Evolutionary conservation across 64 coral and sea anemone species (phyloP), one percentile per base, ranked within the genome.

Genomic region (Exaiptasia diaphana): DNA sequence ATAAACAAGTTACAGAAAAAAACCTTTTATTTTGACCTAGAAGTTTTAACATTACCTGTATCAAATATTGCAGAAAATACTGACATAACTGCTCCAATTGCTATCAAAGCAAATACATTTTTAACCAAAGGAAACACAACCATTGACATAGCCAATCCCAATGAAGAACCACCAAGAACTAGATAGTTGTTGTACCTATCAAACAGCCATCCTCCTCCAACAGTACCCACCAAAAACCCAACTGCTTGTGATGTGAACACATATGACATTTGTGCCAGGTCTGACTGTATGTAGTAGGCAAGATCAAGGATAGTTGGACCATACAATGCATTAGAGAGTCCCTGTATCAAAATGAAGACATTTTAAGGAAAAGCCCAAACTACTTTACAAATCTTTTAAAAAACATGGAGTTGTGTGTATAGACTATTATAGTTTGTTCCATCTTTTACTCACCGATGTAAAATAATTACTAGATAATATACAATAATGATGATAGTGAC

Each of bases 271-370:
- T 85, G 30, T 50, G 68, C 73, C 38, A 96, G 22, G 14, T 63
- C 56, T 53, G 75, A 59, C 5, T 68, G 4, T 3, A 75, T 85
- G 5, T 81, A 78, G 12, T 53, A 67, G 0, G 48, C 31, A 14
- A 96, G 67, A 43, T 96, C 92, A n/a, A 96, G 24, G 6, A 96
- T 54, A 5, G 80, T 90, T 15, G 92, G 92, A n/a, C 92, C 92
- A 14, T 87, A 20, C 20, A 96, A 80, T 10, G 92, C 88, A 18
- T n/a, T n/a, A n/a, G n/a, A n/a, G n/a, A n/a, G n/a, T n/a, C n/a
- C n/a, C n/a, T n/a, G n/a, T n/a, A n/a, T n/a, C n/a, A n/a, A n/a
- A n/a, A n/a, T n/a, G n/a, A n/a, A n/a, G n/a, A n/a, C n/a, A n/a
- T n/a, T n/a, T n/a, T n/a, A n/a, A n/a, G n/a, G n/a, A n/a, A n/a